Conservation (phyloP, 1,140 invertebrate genomes). For the Papilio machaon region DNA sequence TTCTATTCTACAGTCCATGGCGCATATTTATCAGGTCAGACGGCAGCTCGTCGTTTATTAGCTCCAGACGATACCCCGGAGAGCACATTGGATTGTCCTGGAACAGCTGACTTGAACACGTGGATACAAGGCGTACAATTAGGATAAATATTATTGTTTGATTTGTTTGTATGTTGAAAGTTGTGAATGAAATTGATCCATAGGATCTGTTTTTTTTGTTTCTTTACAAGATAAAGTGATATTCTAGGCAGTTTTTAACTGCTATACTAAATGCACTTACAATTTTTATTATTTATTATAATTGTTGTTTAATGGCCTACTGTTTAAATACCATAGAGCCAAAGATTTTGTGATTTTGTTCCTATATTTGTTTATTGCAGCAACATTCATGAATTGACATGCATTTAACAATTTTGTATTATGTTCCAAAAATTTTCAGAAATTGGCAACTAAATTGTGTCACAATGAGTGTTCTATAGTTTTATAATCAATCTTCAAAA, state of each 20-base stretch:
- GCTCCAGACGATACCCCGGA: slow-evolving; percentile 83
- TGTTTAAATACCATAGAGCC: slow-evolving; percentile 20
- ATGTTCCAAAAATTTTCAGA: background rate
- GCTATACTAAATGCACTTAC: slow-evolving; percentile 2
- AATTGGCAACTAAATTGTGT: background rate
- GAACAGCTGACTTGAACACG: slow-evolving; percentile 89
- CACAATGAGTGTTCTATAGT: background rate
- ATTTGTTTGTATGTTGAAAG: slow-evolving; percentile 27
- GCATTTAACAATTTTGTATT: background rate
- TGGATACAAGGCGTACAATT: slow-evolving; percentile 90
- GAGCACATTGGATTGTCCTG: slow-evolving; percentile 85
- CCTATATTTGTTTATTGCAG: background rate
- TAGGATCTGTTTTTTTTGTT: slow-evolving; percentile 31
- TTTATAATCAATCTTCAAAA: background rate
- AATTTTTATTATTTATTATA: slow-evolving; percentile 20
- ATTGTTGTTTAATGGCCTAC: slow-evolving; percentile 20
- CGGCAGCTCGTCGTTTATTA: slow-evolving; percentile 90
- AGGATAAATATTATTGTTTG: slow-evolving; percentile 52
- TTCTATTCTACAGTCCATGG: slow-evolving; percentile 98
- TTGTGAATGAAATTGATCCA: slow-evolving; percentile 37
- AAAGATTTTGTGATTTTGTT: slow-evolving; percentile 38
- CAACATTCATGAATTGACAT: background rate
- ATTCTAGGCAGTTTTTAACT: slow-evolving; percentile 24
- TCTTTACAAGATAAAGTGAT: slow-evolving; percentile 37
- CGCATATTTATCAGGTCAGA: slow-evolving; percentile 93